Base-by-base conservation (phyloP, 1,140 invertebrate species). In the Drosophila mauritiana region DNA sequence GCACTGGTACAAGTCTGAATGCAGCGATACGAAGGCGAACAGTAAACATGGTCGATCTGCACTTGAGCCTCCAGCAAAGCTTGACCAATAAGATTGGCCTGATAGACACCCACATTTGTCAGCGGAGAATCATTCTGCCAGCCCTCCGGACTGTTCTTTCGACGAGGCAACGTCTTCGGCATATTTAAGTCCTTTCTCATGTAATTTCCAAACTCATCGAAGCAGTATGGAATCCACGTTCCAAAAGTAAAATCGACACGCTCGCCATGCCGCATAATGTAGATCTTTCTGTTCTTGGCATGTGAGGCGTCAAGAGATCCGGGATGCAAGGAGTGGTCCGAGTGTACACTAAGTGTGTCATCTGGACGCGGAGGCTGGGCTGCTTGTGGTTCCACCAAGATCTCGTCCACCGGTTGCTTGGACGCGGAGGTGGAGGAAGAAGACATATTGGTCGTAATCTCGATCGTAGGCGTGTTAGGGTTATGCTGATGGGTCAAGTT, bases 211-310 rank as follows among this genome's bases (percentile, higher is more conserved):
- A 95, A 93, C 54, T 95, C 93, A 93, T 98, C 96, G 91, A 98
- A 98, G 86, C 97, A 97, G 90, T 95, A 96, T 0, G 96, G 95
- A 55, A 97, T 96, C 97, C 97, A 98, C 0, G 90, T 93, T 17
- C 97, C 97, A 90, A 98, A 98, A 0, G 97, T 97, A 80, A 98
- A 98, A 93, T 99, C 97, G 3, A 98, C 95, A 36, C 98, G 93
- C 93, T 98, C 97, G 11, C 90, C 90, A 62, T 91, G 90, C 1
- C 98, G 93, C 93, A 97, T 95, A 22, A 98, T 94, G 86, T 96
- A 96, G 17, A 86, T 93, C 79, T 95, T 94, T 36, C 95, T 76
- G 58, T 90, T 91, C 27, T 75, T 78, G 12, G 67, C 51, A n/a
- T 74, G 72, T 27, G 48, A 52, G 22, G 49, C 52, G 39, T 85